Base-by-base conservation (phyloP, 2,797 vertebrate genomes). In the Melanotaenia nigrans region DNA sequence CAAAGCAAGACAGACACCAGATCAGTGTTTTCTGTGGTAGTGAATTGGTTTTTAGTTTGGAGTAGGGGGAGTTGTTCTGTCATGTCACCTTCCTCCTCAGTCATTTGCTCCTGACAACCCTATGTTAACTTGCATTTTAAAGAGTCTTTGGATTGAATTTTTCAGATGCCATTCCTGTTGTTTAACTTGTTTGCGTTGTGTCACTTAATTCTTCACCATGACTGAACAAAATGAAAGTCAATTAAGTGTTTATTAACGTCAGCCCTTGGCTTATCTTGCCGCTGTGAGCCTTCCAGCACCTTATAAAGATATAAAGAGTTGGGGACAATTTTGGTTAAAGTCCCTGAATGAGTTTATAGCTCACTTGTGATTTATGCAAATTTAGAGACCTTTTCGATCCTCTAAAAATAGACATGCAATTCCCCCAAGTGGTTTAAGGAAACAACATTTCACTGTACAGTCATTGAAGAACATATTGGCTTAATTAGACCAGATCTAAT, bases 201-300 rank as follows among this genome's bases (percentile, higher is more conserved):
- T 89, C 90, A 87, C 85, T 87, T 87, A 87, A 87, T 86, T 91
- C 86, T 66, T 72, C 42, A 4, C 79, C 77, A 55, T 86, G 86
- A 89, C 89, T 87, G 89, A 89, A 89, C 83, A 88, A 92, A 90
- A 89, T 89, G 76, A 90, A 88, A 82, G 81, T 68, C 42, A 78
- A 88, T 92, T 86, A 85, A 86, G 85, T 89, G 85, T 93, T 92
- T 91, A 88, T 93, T 81, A 91, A 92, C 88, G 89, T 91, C 90
- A 85, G 78, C 38, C 38, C 60, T 51, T 76, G 75, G 81, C 82
- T 90, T 88, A 89, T 88, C 71, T 75, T 77, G 72, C 83, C 83
- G 57, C 82, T 8, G 67, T 56, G 78, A 82, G 87, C 82, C 82
- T 81, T 82, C 85, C 79, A 63, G 66, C 10, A 38, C 78, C 78